These are phyloP conservation scores for Psettodes erumei DNA, from an alignment of 2,113 vertebrate genomes.

Conservation along the genomic window DNA sequence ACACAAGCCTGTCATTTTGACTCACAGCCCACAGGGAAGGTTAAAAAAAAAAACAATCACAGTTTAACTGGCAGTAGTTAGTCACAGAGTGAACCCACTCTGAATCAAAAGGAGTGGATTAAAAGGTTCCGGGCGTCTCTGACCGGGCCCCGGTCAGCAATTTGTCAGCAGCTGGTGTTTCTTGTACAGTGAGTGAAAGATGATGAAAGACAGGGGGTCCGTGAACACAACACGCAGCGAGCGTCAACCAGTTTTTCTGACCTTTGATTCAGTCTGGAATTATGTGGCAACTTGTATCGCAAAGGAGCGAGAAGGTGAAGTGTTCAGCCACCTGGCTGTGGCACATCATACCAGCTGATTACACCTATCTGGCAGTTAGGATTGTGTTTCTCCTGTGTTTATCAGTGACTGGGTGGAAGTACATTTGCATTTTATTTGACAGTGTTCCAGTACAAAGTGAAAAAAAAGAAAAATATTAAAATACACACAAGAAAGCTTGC, in stretches of 20 bases:
- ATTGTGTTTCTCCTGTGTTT: not conserved
- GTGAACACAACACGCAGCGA: not conserved
- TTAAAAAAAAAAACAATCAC: constrained; percentile 23
- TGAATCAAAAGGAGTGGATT: not conserved
- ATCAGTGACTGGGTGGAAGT: constrained; percentile 4
- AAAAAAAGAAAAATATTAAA: constrained; percentile 13
- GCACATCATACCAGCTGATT: not conserved
- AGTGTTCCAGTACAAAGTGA: constrained; percentile 35
- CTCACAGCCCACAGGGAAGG: not conserved
- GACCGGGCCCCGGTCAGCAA: not conserved
- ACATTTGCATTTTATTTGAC: not conserved
- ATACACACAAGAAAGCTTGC: not conserved
- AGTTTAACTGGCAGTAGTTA: constrained; percentile 13
- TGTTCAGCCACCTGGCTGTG: not conserved
- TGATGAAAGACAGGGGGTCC: not conserved
- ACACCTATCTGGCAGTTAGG: not conserved
- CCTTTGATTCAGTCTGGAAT: not conserved
- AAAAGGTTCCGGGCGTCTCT: no score
- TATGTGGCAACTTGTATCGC: not conserved
- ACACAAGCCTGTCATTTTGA: not conserved
- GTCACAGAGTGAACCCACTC: not conserved
- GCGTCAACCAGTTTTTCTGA: not conserved
- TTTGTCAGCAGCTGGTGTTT: not conserved
- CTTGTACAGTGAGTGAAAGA: no score
- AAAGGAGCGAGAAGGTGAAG: not conserved